phyloP scores from a whole-genome alignment of 1,140 invertebrate genomes.

The Drosophila parabipectinata region DNA sequence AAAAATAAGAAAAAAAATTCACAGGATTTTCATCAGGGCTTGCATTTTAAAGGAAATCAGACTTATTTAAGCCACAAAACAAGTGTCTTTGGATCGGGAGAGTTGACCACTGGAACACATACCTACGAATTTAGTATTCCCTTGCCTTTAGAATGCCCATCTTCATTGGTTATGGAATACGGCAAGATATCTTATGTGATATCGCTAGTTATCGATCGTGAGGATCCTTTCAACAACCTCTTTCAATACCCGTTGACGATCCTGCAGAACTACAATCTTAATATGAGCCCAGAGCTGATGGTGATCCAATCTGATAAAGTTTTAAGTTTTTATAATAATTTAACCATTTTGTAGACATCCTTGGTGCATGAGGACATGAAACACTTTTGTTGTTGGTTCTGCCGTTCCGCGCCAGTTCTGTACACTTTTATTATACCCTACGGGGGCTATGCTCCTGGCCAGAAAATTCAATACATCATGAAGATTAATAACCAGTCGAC shows the following conservation, averaged over 20 bases:
- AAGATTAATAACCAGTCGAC: slow-evolving; percentile 1
- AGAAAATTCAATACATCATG: not conserved
- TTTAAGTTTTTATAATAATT: not conserved
- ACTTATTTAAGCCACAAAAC: not conserved
- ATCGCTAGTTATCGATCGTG: not conserved
- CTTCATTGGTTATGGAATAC: not conserved
- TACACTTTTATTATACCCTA: not conserved
- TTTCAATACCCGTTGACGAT: not conserved
- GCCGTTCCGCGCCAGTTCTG: not conserved
- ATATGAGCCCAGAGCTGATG: not conserved
- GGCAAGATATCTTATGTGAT: slow-evolving; percentile 1
- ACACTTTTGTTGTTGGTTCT: not conserved
- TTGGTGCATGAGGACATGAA: not conserved
- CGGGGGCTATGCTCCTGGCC: slow-evolving; percentile 1
- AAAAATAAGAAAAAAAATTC: not conserved
- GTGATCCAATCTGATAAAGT: not conserved
- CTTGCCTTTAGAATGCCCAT: not conserved
- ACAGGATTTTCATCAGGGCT: not conserved
- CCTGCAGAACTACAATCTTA: not conserved
- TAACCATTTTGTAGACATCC: not conserved
- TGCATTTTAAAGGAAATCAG: not conserved
- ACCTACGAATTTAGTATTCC: not conserved
- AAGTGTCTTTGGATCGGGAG: not conserved
- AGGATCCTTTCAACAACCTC: not conserved
- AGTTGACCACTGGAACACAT: not conserved